Percentiles rank a stretch among this genome's conserved stretches.
phyloP scores from a whole-genome alignment of 1,140 invertebrate species.

The Eupristina koningsbergeri region DNA sequence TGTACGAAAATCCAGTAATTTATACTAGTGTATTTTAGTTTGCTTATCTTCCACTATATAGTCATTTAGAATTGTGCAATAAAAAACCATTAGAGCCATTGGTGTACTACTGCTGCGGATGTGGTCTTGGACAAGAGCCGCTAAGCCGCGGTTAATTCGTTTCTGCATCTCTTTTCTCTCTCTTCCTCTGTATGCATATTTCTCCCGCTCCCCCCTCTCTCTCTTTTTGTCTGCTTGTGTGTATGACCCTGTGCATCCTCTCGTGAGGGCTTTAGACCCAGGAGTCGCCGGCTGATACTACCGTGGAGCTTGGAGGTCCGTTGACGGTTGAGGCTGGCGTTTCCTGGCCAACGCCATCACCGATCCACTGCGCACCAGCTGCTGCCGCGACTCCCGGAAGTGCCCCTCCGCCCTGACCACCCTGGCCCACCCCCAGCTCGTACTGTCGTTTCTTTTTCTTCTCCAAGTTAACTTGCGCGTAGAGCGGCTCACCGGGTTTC shows the following conservation, averaged over 20 bases:
- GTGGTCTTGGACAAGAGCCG: slow-evolving; percentile 53
- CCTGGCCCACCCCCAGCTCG: slow-evolving; percentile 71
- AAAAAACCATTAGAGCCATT: slow-evolving; percentile 62
- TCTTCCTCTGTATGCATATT: background rate
- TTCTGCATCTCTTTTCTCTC: background rate
- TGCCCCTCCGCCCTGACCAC: slow-evolving; percentile 69
- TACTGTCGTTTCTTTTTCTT: slow-evolving; percentile 82
- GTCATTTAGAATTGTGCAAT: slow-evolving; percentile 66
- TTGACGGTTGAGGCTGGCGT: slow-evolving; percentile 64
- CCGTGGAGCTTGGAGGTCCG: slow-evolving; percentile 68
- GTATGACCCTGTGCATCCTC: slow-evolving; percentile 50
- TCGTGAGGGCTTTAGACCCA: slow-evolving; percentile 73
- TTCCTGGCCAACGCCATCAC: slow-evolving; percentile 67
- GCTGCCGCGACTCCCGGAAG: slow-evolving; percentile 59
- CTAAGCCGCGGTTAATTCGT: background rate
- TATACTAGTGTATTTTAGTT: background rate
- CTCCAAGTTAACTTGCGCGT: slow-evolving; percentile 86
- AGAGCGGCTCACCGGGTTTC: slow-evolving; percentile 81
- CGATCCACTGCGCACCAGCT: slow-evolving; percentile 63
- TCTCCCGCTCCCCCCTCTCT: no score
- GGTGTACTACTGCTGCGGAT: slow-evolving; percentile 62
- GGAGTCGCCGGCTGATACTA: slow-evolving; percentile 74
- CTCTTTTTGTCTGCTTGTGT: no score
- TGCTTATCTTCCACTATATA: background rate
- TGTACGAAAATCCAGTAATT: slow-evolving; percentile 47